Base-by-base conservation (phyloP, 2,888 invertebrate genomes). In the Parelbella ahira region DNA sequence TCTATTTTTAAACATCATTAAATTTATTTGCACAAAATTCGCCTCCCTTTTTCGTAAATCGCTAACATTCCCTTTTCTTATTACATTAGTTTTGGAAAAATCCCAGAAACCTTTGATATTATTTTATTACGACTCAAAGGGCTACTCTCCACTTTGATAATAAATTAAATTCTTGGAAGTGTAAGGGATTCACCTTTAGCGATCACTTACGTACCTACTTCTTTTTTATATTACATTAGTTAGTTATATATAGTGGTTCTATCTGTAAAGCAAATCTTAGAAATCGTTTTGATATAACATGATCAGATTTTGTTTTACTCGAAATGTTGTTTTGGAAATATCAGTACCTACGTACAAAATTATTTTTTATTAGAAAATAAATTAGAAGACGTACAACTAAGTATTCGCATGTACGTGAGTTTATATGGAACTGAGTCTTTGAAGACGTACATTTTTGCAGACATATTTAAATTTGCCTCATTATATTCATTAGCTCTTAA, bases 131-230 rank as follows among this genome's bases (percentile, higher is more conserved):
- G 23, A 45, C 51, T 61, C 54, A 68, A 68, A 71, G 58, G 56
- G 32, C 53, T 50, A 56, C 63, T 63, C 62, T 64, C 47, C 60
- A 55, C 49, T 57, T 51, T 45, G 45, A 46, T 54, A 65, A 66
- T 66, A 54, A 58, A 68, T 68, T 68, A 54, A 64, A 61, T 54
- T 53, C 47, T 37, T 29, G 27, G 46, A 49, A 48, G 37, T 32
- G 48, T 41, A 47, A 19, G 39, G 48, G 37, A n/a, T 44, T 19
- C 21, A 33, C 7, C 8, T 33, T 12, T n/a, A 21, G 4, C 9
- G 11, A 19, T 28, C 5, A 4, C 15, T 33, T 13, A n/a, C n/a
- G n/a, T n/a, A n/a, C n/a, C n/a, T n/a, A n/a, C n/a, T n/a, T n/a
- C n/a, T n/a, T 21, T 34, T 23, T 20, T 21, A 3, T 27, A 5